phyloP scores from a whole-genome alignment of 1,140 invertebrate species.

The Aphis craccivora region DNA sequence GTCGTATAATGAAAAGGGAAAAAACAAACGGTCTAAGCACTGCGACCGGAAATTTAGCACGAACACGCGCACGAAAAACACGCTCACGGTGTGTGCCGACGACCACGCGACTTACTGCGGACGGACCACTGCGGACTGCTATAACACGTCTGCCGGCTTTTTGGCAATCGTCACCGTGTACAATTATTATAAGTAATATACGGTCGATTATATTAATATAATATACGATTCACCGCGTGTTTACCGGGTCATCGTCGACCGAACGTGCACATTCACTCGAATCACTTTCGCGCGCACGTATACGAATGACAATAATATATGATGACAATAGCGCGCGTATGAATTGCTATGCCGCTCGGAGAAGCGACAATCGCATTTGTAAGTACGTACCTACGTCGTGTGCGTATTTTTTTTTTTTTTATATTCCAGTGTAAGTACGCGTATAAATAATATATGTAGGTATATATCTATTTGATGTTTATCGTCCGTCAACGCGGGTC shows the following conservation, averaged over 20 bases:
- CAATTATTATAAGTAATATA: not conserved
- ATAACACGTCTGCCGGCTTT: not conserved
- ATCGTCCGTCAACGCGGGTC: not conserved
- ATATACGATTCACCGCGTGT: not conserved
- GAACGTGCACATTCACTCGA: not conserved
- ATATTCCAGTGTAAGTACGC: no score
- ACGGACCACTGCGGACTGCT: not conserved
- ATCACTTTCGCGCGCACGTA: not conserved
- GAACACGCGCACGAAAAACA: not conserved
- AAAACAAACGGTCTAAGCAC: no score
- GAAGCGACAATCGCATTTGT: conserved; percentile 19
- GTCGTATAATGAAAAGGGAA: not conserved
- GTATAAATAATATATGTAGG: not conserved
- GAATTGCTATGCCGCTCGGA: not conserved
- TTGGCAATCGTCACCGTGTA: not conserved
- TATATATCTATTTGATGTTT: no score
- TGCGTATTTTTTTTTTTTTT: no score
- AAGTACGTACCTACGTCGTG: not conserved
- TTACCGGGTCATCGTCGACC: conserved; percentile 9
- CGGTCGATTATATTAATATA: not conserved
- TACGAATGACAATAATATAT: not conserved
- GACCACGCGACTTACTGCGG: not conserved
- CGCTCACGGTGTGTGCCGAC: not conserved
- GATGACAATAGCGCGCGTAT: not conserved
- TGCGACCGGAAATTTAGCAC: not conserved